Evolutionary conservation across 2,888 invertebrate species (phyloP).

Genomic region (Gastracanthus pulcherrimus): DNA sequence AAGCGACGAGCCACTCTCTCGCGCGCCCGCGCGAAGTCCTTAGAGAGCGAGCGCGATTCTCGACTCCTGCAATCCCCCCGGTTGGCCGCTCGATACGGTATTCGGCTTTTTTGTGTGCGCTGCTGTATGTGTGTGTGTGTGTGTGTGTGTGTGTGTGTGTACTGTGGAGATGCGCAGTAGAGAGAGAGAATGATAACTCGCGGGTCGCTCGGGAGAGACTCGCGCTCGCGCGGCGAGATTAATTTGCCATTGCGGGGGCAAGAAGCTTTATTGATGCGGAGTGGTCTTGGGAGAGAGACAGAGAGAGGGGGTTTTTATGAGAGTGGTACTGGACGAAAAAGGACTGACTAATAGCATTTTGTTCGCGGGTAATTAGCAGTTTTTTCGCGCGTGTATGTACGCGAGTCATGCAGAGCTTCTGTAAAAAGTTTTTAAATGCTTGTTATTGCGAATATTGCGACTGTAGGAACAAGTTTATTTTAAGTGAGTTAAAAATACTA

Average conservation of each 20-base stretch:
- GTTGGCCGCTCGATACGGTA: slow-evolving; percentile 60
- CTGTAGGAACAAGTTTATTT: too few species aligned
- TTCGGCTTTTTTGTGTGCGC: slow-evolving; percentile 64
- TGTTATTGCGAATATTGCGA: too few species aligned
- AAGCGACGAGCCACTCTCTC: slow-evolving; percentile 38
- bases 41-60: slow-evolving; percentile 9
- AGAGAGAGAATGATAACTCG: slow-evolving; percentile 26
- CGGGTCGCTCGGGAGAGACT: background rate
- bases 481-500: too few species aligned
- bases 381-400: background rate
- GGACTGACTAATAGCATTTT: background rate
- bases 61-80: slow-evolving; percentile 25
- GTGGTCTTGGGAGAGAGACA: background rate
- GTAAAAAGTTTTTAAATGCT: too few species aligned
- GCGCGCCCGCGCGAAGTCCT: background rate
- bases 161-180: background rate
- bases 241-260: slow-evolving; percentile 43
- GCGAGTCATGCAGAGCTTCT: too few species aligned
- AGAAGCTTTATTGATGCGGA: slow-evolving; percentile 38
- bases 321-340: slow-evolving; percentile 15
- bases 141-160: too few species aligned
- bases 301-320: too few species aligned
- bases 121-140: too few species aligned
- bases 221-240: slow-evolving; percentile 28
- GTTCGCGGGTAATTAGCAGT: background rate